phyloP scores from a whole-genome alignment of 2,113 vertebrate species.

The Silurus meridionalis region DNA sequence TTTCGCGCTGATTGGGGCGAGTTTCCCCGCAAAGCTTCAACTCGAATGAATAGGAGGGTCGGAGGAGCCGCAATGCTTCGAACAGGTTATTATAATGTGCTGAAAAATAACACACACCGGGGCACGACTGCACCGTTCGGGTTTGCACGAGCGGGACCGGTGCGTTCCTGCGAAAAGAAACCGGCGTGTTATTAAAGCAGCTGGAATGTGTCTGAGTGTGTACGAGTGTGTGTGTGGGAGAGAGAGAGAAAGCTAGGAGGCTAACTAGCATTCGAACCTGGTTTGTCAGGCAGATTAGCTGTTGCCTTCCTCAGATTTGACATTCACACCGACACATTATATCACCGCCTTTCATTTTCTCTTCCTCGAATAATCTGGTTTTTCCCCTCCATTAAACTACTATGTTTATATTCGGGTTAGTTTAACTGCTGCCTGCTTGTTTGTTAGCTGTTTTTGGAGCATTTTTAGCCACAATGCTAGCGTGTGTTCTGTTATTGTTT shows the following conservation, averaged over 20 bases:
- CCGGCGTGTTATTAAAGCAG: constrained; percentile 34
- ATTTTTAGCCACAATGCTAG: constrained; percentile 23
- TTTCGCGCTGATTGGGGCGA: constrained; percentile 90
- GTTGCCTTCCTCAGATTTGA: constrained; percentile 5
- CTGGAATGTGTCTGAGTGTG: not conserved
- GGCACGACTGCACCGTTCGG: too few relatives aligned
- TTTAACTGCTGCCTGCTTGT: not conserved
- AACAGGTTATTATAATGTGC: constrained; percentile 51
- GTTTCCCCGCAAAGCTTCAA: constrained; percentile 75
- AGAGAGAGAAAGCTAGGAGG: not conserved
- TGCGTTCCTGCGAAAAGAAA: not conserved
- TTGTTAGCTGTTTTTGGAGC: not conserved
- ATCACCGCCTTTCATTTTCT: too few relatives aligned
- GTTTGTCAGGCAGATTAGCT: constrained; percentile 11
- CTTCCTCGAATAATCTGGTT: too few relatives aligned
- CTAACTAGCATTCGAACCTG: constrained; percentile 18
- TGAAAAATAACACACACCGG: constrained; percentile 1
- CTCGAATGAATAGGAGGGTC: constrained; percentile 66
- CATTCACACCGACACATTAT: not conserved
- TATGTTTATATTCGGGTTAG: not conserved
- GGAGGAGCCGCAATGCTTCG: constrained; percentile 60
- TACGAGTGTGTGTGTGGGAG: too few relatives aligned
- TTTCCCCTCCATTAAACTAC: not conserved
- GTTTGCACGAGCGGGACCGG: not conserved
- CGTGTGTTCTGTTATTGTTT: not conserved